A percentile compares a stretch with the other conserved stretches of the same genome.
phyloP scores from a whole-genome alignment of 2,888 invertebrate genomes.

The Morpho deidamia region DNA sequence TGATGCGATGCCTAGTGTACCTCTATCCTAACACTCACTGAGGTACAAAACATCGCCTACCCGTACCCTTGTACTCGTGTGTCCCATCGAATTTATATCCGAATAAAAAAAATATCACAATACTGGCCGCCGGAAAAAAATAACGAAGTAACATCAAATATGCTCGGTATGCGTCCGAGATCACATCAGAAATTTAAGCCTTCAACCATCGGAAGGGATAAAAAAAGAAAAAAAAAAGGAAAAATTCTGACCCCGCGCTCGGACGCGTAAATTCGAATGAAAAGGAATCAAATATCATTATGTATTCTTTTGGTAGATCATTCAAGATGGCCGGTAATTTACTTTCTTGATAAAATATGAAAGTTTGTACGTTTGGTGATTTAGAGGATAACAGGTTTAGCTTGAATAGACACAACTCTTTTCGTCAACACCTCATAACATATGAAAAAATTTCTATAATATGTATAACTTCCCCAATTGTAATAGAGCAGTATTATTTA shows the following conservation, averaged over 20 bases:
- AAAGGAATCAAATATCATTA: slow-evolving; percentile 69
- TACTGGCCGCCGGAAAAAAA: slow-evolving; percentile 31
- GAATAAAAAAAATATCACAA: slow-evolving; percentile 41
- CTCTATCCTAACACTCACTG: neutral
- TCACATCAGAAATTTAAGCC: slow-evolving; percentile 74
- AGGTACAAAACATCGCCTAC: slow-evolving; percentile 20
- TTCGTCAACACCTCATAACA: too few species aligned
- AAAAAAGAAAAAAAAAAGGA: slow-evolving; percentile 42
- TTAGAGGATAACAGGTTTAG: too few species aligned
- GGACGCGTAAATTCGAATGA: slow-evolving; percentile 73
- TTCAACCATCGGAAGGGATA: slow-evolving; percentile 52
- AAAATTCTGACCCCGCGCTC: slow-evolving; percentile 46
- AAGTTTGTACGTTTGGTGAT: too few species aligned
- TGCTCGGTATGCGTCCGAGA: slow-evolving; percentile 72
- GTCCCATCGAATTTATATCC: slow-evolving; percentile 54
- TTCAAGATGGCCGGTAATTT: slow-evolving; percentile 21
- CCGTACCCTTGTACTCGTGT: slow-evolving; percentile 21
- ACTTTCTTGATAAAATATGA: too few species aligned
- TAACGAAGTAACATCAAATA: slow-evolving; percentile 65
- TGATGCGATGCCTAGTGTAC: neutral
- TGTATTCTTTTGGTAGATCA: slow-evolving; percentile 35
- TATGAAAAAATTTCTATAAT: too few species aligned
- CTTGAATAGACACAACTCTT: too few species aligned
- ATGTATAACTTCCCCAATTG: too few species aligned
- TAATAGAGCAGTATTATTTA: too few species aligned